A percentile compares a stretch with the other conserved stretches of the same genome.
These are phyloP conservation scores for Lottia gigantea DNA, from an alignment of 2,888 invertebrate genomes.

Conservation along the genomic window DNA sequence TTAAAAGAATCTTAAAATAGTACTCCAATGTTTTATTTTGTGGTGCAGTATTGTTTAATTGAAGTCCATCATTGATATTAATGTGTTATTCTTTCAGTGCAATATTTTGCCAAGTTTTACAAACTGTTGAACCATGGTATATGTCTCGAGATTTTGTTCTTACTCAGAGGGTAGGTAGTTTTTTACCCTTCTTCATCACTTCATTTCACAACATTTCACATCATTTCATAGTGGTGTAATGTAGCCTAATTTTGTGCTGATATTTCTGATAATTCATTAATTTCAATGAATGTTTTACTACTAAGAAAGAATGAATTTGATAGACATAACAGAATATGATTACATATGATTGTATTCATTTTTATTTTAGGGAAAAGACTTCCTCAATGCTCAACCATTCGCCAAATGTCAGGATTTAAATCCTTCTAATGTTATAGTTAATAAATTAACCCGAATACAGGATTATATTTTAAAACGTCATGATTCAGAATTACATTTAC, in stretches of 20 bases:
- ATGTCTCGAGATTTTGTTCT: constrained; percentile 60
- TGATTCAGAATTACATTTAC: constrained; percentile 75
- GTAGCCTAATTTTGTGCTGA: not conserved
- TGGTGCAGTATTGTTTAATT: no score
- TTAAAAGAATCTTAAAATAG: no score
- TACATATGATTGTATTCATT: not conserved
- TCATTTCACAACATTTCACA: constrained; percentile 18
- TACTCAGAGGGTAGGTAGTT: constrained; percentile 33
- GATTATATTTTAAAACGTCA: constrained; percentile 77
- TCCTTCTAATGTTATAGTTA: constrained; percentile 68
- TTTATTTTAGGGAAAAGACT: constrained; percentile 31
- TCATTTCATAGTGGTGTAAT: not conserved
- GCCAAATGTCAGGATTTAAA: constrained; percentile 65
- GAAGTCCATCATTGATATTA: no score
- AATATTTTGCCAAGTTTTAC: constrained; percentile 70
- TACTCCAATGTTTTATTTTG: no score
- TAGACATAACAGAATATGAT: no score
- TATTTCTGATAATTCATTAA: no score
- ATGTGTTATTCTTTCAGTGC: constrained; percentile 54
- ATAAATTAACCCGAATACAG: constrained; percentile 69
- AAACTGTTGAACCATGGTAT: constrained; percentile 70
- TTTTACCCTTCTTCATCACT: not conserved
- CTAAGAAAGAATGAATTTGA: no score
- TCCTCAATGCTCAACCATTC: constrained; percentile 62
- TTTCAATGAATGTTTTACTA: no score